Evolutionary conservation across 2,113 vertebrate genomes (phyloP), one percentile per base, ranked within the genome.

Genomic region (Macquaria ambigua): DNA sequence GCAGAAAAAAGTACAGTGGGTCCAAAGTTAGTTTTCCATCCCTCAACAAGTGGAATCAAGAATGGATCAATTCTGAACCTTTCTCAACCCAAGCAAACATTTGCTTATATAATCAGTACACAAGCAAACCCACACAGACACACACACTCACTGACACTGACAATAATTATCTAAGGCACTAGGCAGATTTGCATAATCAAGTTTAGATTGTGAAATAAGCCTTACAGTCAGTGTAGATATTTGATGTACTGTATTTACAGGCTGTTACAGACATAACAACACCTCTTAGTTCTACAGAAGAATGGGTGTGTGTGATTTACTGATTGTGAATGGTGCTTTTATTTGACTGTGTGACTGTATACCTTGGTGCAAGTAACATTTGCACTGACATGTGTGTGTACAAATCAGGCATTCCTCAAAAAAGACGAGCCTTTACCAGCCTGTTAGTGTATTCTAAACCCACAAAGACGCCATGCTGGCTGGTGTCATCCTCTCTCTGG

Each of bases 151-250:
- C 37, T 43, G 23, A 43, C 48, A 58, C 25, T 48, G 62, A 82
- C 25, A 67, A 18, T 48, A 67, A 68, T 58, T 56, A 67, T 82
- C 48, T 21, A 11, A 64, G 59, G 52, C 31, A 69, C 62, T 18
- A 48, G 6, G 59, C 5, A 50, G 37, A 68, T 68, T 82, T 74
- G 23, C 72, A 75, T 69, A 59, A 67, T 82, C 55, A 31, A 34
- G 37, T 48, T 58, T 39, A 25, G 39, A 77, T 77, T 63, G 66
- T 71, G 23, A 61, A 76, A 82, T 46, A 55, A 41, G 43, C n/a
- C 55, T 39, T 0, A 12, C 10, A 4, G n/a, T 41, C 53, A 21
- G 41, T 31, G 34, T 20, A 18, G 34, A 53, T 16, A 53, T 62
- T 52, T 50, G 16, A 68, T 20, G 28, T 1, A n/a, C 8, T 69